A percentile compares a stretch with the other conserved stretches of the same genome.
Conservation (phyloP, 2,888 invertebrate genomes). For the Didymodactylos carnosus region DNA sequence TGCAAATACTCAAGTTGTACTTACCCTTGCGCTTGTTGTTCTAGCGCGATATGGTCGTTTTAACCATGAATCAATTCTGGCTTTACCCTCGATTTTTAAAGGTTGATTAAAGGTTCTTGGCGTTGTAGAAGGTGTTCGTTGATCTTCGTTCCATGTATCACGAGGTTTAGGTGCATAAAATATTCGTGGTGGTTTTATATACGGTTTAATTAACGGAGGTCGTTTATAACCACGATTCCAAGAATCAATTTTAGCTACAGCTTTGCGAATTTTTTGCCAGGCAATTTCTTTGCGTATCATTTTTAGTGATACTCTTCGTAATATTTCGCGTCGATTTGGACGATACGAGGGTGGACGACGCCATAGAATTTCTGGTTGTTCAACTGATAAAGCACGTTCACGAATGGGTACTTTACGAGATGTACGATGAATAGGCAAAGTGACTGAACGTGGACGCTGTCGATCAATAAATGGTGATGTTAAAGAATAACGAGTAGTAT, state of each 20-base stretch:
- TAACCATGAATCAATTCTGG: background rate
- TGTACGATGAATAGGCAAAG: background rate
- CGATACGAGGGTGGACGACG: background rate
- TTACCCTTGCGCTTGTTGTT: background rate
- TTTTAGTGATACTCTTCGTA: background rate
- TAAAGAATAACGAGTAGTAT: background rate
- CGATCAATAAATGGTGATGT: background rate
- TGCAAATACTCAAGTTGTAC: background rate
- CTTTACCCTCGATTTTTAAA: background rate
- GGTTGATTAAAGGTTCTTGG: background rate
- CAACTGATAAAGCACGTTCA: background rate
- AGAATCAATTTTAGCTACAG: background rate
- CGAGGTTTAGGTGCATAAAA: background rate
- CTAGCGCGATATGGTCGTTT: background rate
- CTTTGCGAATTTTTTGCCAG: background rate
- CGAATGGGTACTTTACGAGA: background rate
- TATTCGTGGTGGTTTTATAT: background rate
- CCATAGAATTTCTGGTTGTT: background rate
- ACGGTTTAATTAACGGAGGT: background rate
- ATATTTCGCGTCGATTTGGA: background rate
- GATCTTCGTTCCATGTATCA: background rate
- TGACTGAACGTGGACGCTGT: background rate
- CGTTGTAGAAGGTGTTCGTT: background rate
- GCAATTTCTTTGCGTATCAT: background rate
- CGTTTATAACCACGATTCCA: background rate